Percentiles rank a stretch among this genome's conserved stretches.
Evolutionary conservation across 2,888 invertebrate genomes (phyloP).

Genomic region (Oxyteleia sp.): DNA sequence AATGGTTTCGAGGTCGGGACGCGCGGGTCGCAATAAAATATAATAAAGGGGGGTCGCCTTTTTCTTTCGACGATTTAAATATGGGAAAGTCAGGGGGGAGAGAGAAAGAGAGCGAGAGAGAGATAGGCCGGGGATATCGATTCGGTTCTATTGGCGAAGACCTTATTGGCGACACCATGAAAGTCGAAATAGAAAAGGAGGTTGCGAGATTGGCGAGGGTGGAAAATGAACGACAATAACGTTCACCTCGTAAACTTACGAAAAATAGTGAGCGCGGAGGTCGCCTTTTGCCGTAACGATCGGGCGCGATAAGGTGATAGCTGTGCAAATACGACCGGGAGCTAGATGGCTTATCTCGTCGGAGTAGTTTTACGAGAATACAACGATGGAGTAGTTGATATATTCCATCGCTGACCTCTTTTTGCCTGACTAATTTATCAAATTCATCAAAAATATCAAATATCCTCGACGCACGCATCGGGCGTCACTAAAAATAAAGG

Average conservation of each 20-base stretch:
- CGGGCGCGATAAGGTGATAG: constrained; percentile 73
- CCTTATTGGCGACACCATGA: constrained; percentile 60
- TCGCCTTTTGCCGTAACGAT: constrained; percentile 72
- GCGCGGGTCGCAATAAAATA: too few species aligned
- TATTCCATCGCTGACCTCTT: constrained; percentile 66
- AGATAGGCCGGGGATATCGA: constrained; percentile 44
- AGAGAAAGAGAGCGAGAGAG: too few species aligned
- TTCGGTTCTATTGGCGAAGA: constrained; percentile 56
- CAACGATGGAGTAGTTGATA: constrained; percentile 67
- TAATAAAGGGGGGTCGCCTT: too few species aligned
- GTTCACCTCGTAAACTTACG: constrained; percentile 73
- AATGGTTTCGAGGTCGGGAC: too few species aligned
- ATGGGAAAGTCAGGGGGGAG: too few species aligned
- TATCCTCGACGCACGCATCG: constrained; percentile 43
- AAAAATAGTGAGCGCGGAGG: constrained; percentile 72
- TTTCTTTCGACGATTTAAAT: too few species aligned
- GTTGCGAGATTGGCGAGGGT: constrained; percentile 63
- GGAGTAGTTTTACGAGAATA: constrained; percentile 75
- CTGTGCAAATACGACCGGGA: constrained; percentile 75
- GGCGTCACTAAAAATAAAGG: constrained; percentile 34
- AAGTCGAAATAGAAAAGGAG: constrained; percentile 69
- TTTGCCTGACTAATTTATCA: constrained; percentile 62
- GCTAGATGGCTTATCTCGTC: constrained; percentile 76
- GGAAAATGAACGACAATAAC: constrained; percentile 74
- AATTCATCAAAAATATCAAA: constrained; percentile 62